A percentile compares a stretch with the other conserved stretches of the same genome.
These are phyloP conservation scores for Microplitis manilae DNA, from an alignment of 2,888 invertebrate species.

Conservation along the genomic window DNA sequence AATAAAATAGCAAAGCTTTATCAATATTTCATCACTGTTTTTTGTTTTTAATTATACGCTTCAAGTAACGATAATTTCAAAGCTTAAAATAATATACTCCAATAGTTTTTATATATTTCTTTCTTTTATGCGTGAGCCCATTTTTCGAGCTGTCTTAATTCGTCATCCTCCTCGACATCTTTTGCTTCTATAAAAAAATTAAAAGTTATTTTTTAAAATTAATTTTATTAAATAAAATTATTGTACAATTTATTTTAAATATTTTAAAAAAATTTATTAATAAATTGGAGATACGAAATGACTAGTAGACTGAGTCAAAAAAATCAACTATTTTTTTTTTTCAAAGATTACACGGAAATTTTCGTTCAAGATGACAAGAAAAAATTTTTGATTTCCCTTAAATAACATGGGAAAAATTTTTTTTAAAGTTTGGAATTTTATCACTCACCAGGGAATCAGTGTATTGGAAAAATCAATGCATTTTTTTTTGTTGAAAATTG, in stretches of 20 bases:
- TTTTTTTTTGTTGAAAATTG: too few relatives aligned
- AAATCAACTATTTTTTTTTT: too few relatives aligned
- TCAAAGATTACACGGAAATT: too few relatives aligned
- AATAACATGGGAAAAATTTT: too few relatives aligned
- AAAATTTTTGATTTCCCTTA: too few relatives aligned
- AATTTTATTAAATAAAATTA: background rate
- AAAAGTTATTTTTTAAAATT: background rate
- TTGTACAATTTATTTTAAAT: background rate
- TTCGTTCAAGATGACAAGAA: too few relatives aligned
- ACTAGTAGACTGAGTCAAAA: too few relatives aligned
- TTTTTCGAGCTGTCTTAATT: conserved; percentile 82
- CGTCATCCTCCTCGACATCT: conserved; percentile 80
- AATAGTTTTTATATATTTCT: background rate
- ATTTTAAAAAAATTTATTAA: background rate
- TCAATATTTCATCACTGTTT: background rate
- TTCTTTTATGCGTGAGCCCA: conserved; percentile 79
- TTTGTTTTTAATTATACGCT: background rate
- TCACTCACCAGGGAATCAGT: too few relatives aligned
- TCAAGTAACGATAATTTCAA: background rate
- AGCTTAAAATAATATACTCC: background rate
- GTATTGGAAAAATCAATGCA: too few relatives aligned
- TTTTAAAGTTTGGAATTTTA: too few relatives aligned
- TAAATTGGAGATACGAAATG: background rate
- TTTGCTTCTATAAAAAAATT: conserved; percentile 71
- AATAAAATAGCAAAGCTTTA: background rate